Evolutionary conservation across 2,113 vertebrate species (phyloP), one percentile per base, ranked within the genome.

Genomic region (Cololabis saira): DNA sequence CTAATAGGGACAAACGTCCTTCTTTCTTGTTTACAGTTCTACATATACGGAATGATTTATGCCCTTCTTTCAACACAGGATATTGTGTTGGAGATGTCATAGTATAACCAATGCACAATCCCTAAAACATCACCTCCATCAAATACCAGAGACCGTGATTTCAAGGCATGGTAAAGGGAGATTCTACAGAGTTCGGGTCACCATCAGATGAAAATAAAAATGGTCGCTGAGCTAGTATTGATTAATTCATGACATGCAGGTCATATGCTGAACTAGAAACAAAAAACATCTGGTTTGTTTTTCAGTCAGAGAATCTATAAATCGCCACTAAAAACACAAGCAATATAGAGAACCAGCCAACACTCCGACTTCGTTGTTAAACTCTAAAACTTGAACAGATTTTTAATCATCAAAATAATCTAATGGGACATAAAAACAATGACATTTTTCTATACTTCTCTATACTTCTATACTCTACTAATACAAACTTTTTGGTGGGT

Each of bases 321-420:
- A 57, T 42, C 57, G 55, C 18, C n/a, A 16, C 49, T 37, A 40
- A 63, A 76, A 74, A 42, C 54, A 41, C 51, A n/a, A 22, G 24
- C 13, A 71, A 55, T 51, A 55, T 30, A 52, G 44, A 15, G 3
- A 19, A 37, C 10, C 33, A 37, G 5, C 33, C 10, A 1, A 37
- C 10, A 37, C 33, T 37, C 6, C 10, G 33, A 37, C 33, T 37
- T 37, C 33, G 10, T 37, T 37, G 10, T 7, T 7, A 11, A 4
- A 37, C 33, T 37, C 6, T 37, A 9, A 37, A 1, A 37, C 33
- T 37, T 37, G 6, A 67, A 45, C 11, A 33, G 12, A 22, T 30
- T 55, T 22, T 1, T n/a, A 51, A 24, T 53, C 33, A 37, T 37
- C 10, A 11, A 9, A 37, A 37, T 37, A 27, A 27, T 27, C 24